Evolutionary conservation across 2,113 vertebrate species (phyloP).

Genomic region (Notothenia rossii): DNA sequence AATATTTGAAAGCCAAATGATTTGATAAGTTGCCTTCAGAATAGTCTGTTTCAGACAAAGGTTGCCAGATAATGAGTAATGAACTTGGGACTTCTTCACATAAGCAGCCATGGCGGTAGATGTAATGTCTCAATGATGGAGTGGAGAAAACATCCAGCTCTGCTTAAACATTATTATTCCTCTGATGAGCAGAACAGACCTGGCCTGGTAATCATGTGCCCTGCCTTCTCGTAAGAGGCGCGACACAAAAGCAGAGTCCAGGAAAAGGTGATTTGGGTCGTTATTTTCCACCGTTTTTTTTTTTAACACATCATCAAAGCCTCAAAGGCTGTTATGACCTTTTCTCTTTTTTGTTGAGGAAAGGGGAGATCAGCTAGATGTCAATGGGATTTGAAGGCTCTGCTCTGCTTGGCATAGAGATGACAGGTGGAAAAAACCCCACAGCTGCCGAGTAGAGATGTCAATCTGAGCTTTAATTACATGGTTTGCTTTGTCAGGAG

Average conservation of each 20-base stretch:
- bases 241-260: conserved; percentile 4
- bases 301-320: conserved; percentile 58
- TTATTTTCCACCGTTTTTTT: conserved; percentile 35
- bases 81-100: conserved; percentile 19
- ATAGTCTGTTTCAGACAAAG: not conserved
- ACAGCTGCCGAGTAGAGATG: conserved; percentile 11
- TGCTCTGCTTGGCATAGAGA: conserved; percentile 14
- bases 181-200: conserved; percentile 20
- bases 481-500: conserved; percentile 29
- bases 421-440: conserved; percentile 8
- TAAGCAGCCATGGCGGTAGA: not conserved
- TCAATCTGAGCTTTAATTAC: conserved; percentile 24
- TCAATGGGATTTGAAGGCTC: not conserved
- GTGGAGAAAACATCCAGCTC: conserved; percentile 15
- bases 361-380: conserved; percentile 21
- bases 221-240: conserved; percentile 30
- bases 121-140: not conserved
- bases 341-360: conserved; percentile 15
- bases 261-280: conserved; percentile 22
- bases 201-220: conserved; percentile 5
- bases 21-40: conserved; percentile 5
- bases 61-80: conserved; percentile 17
- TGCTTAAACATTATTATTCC: conserved; percentile 17
- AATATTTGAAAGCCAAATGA: conserved; percentile 8
- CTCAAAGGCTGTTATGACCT: conserved; percentile 32